A percentile compares a stretch with the other conserved stretches of the same genome.
phyloP scores from a whole-genome alignment of 2,113 vertebrate species.

The Ctenodactylus gundi region DNA sequence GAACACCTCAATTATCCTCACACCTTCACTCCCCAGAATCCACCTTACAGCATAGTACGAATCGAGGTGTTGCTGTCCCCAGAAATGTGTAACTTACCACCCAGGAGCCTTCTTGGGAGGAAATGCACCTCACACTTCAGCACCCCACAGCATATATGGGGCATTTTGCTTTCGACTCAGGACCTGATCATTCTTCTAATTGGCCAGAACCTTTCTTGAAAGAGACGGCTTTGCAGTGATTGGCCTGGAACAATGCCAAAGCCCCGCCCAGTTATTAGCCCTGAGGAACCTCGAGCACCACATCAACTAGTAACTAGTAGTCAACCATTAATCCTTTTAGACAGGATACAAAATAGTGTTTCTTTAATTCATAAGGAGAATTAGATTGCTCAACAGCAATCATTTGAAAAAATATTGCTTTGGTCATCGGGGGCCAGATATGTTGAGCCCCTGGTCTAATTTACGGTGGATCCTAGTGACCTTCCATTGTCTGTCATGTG shows the following conservation, averaged over 20 bases:
- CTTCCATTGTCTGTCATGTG: neutral
- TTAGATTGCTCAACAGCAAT: constrained; percentile 58
- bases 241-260: constrained; percentile 55
- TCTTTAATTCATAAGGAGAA: constrained; percentile 68
- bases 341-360: constrained; percentile 59
- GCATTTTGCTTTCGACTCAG: constrained; percentile 50
- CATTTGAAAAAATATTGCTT: constrained; percentile 27
- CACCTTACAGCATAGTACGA: constrained; percentile 43
- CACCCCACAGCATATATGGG: constrained; percentile 2
- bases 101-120: constrained; percentile 19
- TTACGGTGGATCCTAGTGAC: neutral
- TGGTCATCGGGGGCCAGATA: constrained; percentile 2
- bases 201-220: constrained; percentile 77
- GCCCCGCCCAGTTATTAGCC: constrained; percentile 72
- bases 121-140: constrained; percentile 59
- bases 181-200: constrained; percentile 70
- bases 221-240: constrained; percentile 64
- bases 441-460: neutral
- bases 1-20: neutral
- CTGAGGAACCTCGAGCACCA: constrained; percentile 73
- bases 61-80: constrained; percentile 39
- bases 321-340: constrained; percentile 78
- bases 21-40: neutral
- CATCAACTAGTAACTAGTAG: constrained; percentile 83
- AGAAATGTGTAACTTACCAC: constrained; percentile 78